Evolutionary conservation across 2,888 invertebrate species (phyloP), one percentile per base, ranked within the genome.

Genomic region (Heliconius cydno): DNA sequence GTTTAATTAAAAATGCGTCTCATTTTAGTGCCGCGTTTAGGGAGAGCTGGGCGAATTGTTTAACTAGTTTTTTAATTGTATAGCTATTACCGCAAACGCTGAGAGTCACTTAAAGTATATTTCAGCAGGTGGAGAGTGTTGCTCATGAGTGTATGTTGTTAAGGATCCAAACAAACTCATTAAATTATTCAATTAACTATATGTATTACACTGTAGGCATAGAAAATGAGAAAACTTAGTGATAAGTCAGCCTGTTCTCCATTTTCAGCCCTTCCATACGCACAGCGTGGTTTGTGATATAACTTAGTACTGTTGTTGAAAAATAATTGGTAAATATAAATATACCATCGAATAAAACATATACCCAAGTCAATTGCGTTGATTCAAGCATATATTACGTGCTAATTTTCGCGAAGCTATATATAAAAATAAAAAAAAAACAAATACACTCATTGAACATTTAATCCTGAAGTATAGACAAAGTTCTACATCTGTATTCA

Each of bases 1-100:
- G 91, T 93, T 93, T 94, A 94, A 94, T 94, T 94, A 94, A 94
- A 94, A 94, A 94, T 90, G 90, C 91, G 88, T 92, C 92, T 92
- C 92, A 92, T 91, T 92, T 92, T 89, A 91, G 89, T 88, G 88
- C 89, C 86, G 87, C 87, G 83, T 88, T 87, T 84, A 84, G 86
- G 85, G 87, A 89, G 90, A 90, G 87, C 89, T 86, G 88, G 86
- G 83, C 82, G 80, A 83, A 85, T 82, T 84, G 84, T 84, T 84
- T 85, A 84, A 84, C 85, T 85, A 85, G 84, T 84, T 85, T 84
- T 75, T 85, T 85, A 86, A 86, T 86, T 86, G 85, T 85, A 84
- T 84, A 82, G 80, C 82, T 81, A 83, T 84, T 84, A 84, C 80
- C 78, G 82, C 78, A 83, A 80, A 78, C 81, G 75, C 81, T 80